Conservation (phyloP, 2,888 invertebrate species). For the Caenorhabditis sp. region DNA sequence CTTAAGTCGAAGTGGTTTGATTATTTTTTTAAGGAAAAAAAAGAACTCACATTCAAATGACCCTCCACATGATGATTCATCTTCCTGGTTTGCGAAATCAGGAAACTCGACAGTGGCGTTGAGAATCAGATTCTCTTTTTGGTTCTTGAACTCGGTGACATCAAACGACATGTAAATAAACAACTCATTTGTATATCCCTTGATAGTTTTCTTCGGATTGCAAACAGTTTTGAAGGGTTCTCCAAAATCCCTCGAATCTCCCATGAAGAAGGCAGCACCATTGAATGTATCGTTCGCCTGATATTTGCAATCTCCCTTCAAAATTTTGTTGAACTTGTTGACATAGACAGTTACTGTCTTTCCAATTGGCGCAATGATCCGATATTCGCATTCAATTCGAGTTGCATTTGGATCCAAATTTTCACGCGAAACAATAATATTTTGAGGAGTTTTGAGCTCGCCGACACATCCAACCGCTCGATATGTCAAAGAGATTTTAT, state of each 20-base stretch:
- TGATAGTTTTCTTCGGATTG: not conserved
- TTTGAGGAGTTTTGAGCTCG: constrained; percentile 31
- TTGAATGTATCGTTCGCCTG: not conserved
- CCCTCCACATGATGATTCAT: constrained; percentile 33
- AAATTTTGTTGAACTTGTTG: constrained; percentile 26
- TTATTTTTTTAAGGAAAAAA: too few species aligned
- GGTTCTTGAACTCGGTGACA: not conserved
- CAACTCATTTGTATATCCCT: constrained; percentile 55
- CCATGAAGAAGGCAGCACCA: constrained; percentile 36
- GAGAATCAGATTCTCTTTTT: not conserved
- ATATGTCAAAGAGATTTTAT: constrained; percentile 68
- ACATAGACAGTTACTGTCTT: constrained; percentile 42
- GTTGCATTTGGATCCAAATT: constrained; percentile 39
- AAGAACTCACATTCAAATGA: constrained; percentile 32
- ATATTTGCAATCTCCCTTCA: constrained; percentile 32
- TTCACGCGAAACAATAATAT: constrained; percentile 40
- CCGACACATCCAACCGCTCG: constrained; percentile 63
- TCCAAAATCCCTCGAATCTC: constrained; percentile 39
- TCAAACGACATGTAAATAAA: constrained; percentile 43
- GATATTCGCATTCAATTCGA: constrained; percentile 57
- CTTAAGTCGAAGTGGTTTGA: too few species aligned
- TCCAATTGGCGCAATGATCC: constrained; percentile 45
- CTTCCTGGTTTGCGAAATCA: constrained; percentile 2
- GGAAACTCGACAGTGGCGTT: not conserved
- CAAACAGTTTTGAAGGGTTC: constrained; percentile 47